Evolutionary conservation across 2,113 vertebrate genomes (phyloP).

Genomic region (Saccopteryx bilineata): DNA sequence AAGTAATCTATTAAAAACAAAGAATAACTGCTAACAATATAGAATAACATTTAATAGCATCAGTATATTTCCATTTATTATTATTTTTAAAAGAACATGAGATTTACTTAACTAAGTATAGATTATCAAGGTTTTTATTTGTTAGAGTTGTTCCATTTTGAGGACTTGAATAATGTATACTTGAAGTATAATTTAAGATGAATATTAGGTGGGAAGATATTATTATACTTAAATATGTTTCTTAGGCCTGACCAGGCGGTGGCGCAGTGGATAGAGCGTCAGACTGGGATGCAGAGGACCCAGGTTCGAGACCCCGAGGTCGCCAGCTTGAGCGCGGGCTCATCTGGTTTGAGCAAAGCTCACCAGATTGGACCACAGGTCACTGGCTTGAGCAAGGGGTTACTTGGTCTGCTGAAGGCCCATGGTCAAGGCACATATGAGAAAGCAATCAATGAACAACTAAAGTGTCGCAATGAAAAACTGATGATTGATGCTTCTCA

Average conservation of each 20-base stretch:
- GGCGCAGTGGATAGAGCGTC: too few relatives aligned
- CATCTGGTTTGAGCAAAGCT: too few relatives aligned
- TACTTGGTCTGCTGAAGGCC: too few relatives aligned
- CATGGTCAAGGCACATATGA: too few relatives aligned
- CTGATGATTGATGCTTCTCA: too few relatives aligned
- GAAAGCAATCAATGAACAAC: too few relatives aligned
- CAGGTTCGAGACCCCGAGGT: too few relatives aligned
- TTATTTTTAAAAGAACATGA: neutral
- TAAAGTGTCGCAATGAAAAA: too few relatives aligned
- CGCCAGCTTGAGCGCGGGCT: too few relatives aligned
- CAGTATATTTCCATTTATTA: neutral
- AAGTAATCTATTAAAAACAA: neutral
- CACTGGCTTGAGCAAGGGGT: too few relatives aligned
- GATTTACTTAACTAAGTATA: neutral
- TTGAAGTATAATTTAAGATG: neutral
- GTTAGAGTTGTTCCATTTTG: constrained; percentile 11
- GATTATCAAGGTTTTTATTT: neutral
- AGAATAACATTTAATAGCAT: neutral
- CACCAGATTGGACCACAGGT: too few relatives aligned
- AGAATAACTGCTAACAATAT: neutral
- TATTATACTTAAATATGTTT: neutral
- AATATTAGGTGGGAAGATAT: neutral
- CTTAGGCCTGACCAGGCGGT: neutral
- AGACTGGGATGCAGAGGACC: too few relatives aligned
- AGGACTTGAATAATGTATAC: neutral